Evolutionary conservation across 2,113 vertebrate species (phyloP), one percentile per base, ranked within the genome.

Genomic region (Melanotaenia duboulayi): DNA sequence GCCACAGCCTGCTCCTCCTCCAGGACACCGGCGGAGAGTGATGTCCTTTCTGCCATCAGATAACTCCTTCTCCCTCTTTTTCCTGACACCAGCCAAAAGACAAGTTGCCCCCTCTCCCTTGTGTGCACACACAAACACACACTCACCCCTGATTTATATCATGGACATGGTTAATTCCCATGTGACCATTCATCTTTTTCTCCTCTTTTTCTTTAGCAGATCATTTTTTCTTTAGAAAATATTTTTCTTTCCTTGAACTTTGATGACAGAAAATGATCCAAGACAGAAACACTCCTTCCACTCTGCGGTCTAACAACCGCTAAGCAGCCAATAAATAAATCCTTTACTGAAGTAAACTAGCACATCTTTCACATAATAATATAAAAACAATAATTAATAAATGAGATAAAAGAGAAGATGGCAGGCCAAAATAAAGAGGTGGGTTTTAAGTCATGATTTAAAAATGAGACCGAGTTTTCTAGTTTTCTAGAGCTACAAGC

Each of bases 11-110:
- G 88, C 72, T 84, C 84, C 79, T 70, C 84, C 83, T 85, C 64
- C 69, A 84, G 82, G 90, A 90, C 81, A 68, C 54, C 14, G 37
- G 63, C 71, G 68, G 74, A 85, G 90, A 90, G 64, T 82, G 79
- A 90, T 91, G 82, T 85, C 80, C 80, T 46, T 61, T 48, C 68
- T 78, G 78, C 80, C 83, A 84, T 90, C 85, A 83, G 82, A 90
- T 85, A 78, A 88, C 63, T 87, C 76, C 55, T 74, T 59, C 73
- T 51, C 44, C 28, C 52, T 76, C 76, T 77, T 12, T 82, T 81
- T 68, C 67, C 63, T 71, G 58, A 87, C 73, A 84, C 64, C 65
- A 61, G 66, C 72, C 56, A 23, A 4, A 44, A 60, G 48, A 61
- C 42, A 35, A 37, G 44, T 57, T 60, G 74, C 66, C 58, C 19